Percentiles rank a stretch among this genome's conserved stretches.
Conservation (phyloP, 2,113 vertebrate genomes). For the Tinamus guttatus region DNA sequence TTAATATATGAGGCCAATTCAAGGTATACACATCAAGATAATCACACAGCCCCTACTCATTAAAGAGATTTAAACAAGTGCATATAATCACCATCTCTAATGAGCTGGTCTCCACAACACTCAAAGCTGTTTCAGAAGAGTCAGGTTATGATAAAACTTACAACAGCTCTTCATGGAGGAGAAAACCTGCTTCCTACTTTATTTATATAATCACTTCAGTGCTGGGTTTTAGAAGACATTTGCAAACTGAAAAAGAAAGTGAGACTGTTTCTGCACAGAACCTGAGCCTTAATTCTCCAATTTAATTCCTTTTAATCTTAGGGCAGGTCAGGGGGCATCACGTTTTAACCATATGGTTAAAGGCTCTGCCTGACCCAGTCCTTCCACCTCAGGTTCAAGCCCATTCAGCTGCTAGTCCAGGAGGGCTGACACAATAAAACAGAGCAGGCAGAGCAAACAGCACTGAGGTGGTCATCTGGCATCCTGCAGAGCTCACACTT, state of each 20-base stretch:
- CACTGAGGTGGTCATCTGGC: constrained; percentile 38
- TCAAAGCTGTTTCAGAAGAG: not conserved
- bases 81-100: not conserved
- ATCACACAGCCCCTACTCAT: not conserved
- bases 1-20: not conserved
- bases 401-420: not conserved
- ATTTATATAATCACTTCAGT: not conserved
- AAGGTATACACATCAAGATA: not conserved
- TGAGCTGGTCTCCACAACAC: not conserved
- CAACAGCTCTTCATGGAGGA: not conserved
- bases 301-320: constrained; percentile 67
- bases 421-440: not conserved
- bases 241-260: constrained; percentile 61
- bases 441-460: not conserved
- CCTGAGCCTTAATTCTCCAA: constrained; percentile 36
- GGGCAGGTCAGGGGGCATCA: too few relatives aligned
- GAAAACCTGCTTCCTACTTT: not conserved
- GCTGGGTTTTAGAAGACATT: not conserved
- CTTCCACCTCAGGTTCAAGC: not conserved
- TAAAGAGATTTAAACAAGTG: not conserved
- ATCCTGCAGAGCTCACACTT: constrained; percentile 19
- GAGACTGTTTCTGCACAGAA: not conserved
- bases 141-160: not conserved
- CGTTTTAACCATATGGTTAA: too few relatives aligned
- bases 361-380: not conserved